Evolutionary conservation across 1,140 invertebrate genomes (phyloP).

Genomic region (Campoletis sonorensis): DNA sequence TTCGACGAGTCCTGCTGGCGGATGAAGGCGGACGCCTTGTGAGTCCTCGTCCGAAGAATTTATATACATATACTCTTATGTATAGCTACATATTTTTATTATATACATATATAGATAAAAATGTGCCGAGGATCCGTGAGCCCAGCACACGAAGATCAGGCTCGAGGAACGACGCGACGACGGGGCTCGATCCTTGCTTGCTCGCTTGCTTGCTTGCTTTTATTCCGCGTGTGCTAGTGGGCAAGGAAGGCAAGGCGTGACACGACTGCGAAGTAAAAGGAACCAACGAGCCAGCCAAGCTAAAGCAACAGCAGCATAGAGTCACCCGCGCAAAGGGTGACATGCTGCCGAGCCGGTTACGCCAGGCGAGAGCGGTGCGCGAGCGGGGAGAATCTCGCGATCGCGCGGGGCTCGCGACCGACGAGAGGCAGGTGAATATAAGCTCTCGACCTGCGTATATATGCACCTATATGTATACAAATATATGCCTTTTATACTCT

Average conservation of each 20-base stretch:
- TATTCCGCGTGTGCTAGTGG: slow-evolving; percentile 60
- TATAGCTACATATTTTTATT: not conserved
- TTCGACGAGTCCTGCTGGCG: slow-evolving; percentile 24
- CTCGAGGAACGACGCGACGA: slow-evolving; percentile 47
- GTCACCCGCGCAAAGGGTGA: slow-evolving; percentile 75
- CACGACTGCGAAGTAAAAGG: slow-evolving; percentile 73
- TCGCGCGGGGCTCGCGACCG: slow-evolving; percentile 50
- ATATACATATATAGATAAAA: slow-evolving; percentile 21
- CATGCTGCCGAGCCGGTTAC: slow-evolving; percentile 75
- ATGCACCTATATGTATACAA: slow-evolving; percentile 6
- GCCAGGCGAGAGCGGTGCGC: slow-evolving; percentile 49
- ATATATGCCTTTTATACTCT: slow-evolving; percentile 2
- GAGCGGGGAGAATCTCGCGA: slow-evolving; percentile 38
- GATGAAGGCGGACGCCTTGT: slow-evolving; percentile 1
- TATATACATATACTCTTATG: not conserved
- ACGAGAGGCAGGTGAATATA: slow-evolving; percentile 72
- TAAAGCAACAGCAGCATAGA: slow-evolving; percentile 58
- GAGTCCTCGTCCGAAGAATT: slow-evolving; percentile 42
- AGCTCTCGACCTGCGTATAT: slow-evolving; percentile 47
- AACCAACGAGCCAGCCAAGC: slow-evolving; percentile 55
- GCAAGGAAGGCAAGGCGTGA: slow-evolving; percentile 71
- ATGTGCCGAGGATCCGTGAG: slow-evolving; percentile 35
- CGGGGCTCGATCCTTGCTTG: slow-evolving; percentile 33
- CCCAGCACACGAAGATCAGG: slow-evolving; percentile 41
- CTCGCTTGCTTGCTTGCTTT: slow-evolving; percentile 41